These are phyloP conservation scores for Cryptoleucopteryx plumbea DNA, from an alignment of 2,113 vertebrate genomes.

Conservation along the genomic window DNA sequence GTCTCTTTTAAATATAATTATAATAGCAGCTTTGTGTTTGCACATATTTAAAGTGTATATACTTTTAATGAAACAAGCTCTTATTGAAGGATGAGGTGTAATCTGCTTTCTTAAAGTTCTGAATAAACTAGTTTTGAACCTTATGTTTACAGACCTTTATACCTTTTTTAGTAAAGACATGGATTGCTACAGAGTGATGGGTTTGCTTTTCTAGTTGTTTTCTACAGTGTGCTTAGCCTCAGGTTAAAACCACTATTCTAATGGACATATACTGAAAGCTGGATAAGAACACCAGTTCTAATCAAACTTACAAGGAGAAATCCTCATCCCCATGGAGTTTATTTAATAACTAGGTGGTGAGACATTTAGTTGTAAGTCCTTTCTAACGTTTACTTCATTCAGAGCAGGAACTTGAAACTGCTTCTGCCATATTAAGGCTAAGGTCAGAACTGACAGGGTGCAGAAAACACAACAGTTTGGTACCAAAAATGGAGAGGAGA, in stretches of 20 bases:
- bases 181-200: accelerated
- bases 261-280: neutral
- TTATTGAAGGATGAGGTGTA: neutral
- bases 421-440: neutral
- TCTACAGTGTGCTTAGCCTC: neutral
- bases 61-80: neutral
- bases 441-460: neutral
- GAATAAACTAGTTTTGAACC: neutral
- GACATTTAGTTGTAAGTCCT: neutral
- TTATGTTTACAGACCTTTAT: neutral
- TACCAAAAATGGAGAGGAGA: slow-evolving; percentile 3
- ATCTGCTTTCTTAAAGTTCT: neutral
- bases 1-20: neutral
- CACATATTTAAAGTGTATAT: accelerated
- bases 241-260: neutral
- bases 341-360: neutral
- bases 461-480: neutral
- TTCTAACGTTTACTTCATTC: neutral
- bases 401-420: neutral
- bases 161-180: neutral
- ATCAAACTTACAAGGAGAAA: neutral
- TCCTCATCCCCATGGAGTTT: neutral
- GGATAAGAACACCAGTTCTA: neutral
- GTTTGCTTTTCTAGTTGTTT: neutral
- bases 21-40: neutral